Evolutionary conservation across 2,888 invertebrate genomes (phyloP), one percentile per base, ranked within the genome.

Genomic region (Agonopterix arenella): DNA sequence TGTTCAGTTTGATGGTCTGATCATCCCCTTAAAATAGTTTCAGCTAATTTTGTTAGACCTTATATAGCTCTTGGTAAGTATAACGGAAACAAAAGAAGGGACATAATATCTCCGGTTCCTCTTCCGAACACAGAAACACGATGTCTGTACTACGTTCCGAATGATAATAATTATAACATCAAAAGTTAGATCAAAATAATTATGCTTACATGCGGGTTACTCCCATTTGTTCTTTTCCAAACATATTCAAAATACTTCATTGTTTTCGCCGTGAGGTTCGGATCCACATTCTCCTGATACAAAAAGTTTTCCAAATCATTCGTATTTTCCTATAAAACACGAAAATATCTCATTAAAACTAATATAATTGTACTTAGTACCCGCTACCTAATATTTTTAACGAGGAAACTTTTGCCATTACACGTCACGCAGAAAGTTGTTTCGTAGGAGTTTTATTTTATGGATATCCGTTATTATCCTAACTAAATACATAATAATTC

Each of bases 161-260:
- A 4, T 18, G 2, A 18, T 4, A 18, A 18, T 18, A 18, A 18
- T 18, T 18, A 28, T 28, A 28, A 28, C 28, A 28, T 28, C 28
- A 28, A 28, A 40, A 40, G 2, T 40, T n/a, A 10, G 40, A 10
- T 40, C n/a, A 40, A 40, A 28, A 28, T 46, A n/a, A n/a, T n/a
- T n/a, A 7, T 52, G 70, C 70, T 57, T 55, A 84, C 85, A 70
- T 90, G 90, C 10, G 89, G 82, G 53, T 88, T 80, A 57, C 86
- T 84, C 8, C 90, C 90, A 49, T 84, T 83, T 1, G 89, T 90
- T 59, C 90, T 76, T 56, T 85, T 88, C 90, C 90, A 90, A 43
- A 86, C 81, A 60, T 90, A 90, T 63, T 89, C 88, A 51, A 90
- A 88, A 69, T 90, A 90, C 60, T 81, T 83, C 61, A 86, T 58